These are phyloP conservation scores for Drosophila birchii DNA, from an alignment of 2,888 invertebrate genomes.

Conservation along the genomic window DNA sequence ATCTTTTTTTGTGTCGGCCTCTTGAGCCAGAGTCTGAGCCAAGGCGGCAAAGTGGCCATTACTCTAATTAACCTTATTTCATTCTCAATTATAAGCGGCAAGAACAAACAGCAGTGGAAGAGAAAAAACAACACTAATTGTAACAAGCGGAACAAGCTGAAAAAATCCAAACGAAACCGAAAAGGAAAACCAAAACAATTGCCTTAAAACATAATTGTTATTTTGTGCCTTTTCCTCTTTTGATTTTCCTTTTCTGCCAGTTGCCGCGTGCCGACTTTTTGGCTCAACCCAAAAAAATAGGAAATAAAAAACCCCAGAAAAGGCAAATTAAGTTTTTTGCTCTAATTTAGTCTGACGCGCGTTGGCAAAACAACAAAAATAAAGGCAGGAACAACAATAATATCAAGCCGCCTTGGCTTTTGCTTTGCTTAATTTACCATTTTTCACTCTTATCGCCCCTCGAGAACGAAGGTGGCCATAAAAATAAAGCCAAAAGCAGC, in stretches of 20 bases:
- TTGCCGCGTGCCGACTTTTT: slow-evolving; percentile 62
- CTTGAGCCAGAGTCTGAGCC: slow-evolving; percentile 7
- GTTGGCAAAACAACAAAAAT: slow-evolving; percentile 43
- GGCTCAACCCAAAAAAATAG: slow-evolving; percentile 55
- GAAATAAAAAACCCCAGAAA: slow-evolving; percentile 33
- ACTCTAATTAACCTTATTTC: slow-evolving; percentile 81
- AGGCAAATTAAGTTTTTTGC: slow-evolving; percentile 80
- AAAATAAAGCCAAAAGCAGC: slow-evolving; percentile 66
- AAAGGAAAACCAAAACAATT: slow-evolving; percentile 76
- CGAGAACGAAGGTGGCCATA: slow-evolving; percentile 56
- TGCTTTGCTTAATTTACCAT: slow-evolving; percentile 80
- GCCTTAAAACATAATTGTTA: slow-evolving; percentile 82
- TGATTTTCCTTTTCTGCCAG: slow-evolving; percentile 57
- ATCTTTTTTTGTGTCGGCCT: slow-evolving; percentile 42
- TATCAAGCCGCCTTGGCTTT: slow-evolving; percentile 60
- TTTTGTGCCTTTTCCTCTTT: slow-evolving; percentile 74
- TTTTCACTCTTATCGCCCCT: slow-evolving; percentile 78
- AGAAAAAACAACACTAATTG: slow-evolving; percentile 44
- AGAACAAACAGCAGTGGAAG: slow-evolving; percentile 49
- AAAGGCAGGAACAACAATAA: slow-evolving; percentile 44
- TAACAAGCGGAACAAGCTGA: slow-evolving; percentile 37
- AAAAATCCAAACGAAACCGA: slow-evolving; percentile 40
- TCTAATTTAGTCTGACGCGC: slow-evolving; percentile 79
- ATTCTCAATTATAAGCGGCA: slow-evolving; percentile 76
- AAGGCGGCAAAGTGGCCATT: slow-evolving; percentile 69